Percentiles rank a stretch among this genome's conserved stretches.
Conservation (phyloP, 2,888 invertebrate species). For the Cephus rjabovi region DNA sequence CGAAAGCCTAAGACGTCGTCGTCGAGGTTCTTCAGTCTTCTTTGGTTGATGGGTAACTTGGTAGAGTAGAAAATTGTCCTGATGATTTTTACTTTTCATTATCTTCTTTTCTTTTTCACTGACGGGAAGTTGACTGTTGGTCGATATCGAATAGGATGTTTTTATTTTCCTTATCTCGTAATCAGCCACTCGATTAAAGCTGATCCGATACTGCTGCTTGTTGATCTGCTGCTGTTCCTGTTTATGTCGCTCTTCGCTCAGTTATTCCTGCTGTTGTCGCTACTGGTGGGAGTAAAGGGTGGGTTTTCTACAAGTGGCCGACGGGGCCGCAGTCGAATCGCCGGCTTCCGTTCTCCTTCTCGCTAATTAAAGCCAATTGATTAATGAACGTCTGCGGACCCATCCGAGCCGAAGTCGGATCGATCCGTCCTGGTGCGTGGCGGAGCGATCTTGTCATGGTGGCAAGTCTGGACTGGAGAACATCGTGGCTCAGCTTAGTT, state of each 20-base stretch:
- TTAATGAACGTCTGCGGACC: conserved; percentile 41
- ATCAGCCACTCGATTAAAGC: neutral
- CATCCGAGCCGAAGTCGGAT: neutral
- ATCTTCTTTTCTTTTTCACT: neutral
- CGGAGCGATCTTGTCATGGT: conserved; percentile 1
- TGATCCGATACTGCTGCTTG: neutral
- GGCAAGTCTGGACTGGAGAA: neutral
- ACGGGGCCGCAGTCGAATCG: conserved; percentile 23
- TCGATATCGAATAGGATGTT: neutral
- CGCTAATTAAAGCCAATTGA: conserved; percentile 55
- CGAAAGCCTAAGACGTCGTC: conserved; percentile 22
- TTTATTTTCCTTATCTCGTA: neutral
- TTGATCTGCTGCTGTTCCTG: neutral
- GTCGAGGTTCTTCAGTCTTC: conserved; percentile 70
- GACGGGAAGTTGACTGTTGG: neutral
- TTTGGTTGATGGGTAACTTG: conserved; percentile 71
- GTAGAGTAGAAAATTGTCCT: conserved; percentile 37
- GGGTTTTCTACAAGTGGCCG: neutral
- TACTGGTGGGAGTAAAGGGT: conserved; percentile 2
- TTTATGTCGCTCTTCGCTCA: conserved; percentile 1
- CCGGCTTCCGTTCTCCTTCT: conserved; percentile 47
- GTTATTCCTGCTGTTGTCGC: neutral
- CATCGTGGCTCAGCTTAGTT: conserved; percentile 50
- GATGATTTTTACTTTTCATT: conserved; percentile 7
- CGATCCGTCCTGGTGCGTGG: neutral